Evolutionary conservation across 2,888 invertebrate species (phyloP).

Genomic region (Dynastes tityus): DNA sequence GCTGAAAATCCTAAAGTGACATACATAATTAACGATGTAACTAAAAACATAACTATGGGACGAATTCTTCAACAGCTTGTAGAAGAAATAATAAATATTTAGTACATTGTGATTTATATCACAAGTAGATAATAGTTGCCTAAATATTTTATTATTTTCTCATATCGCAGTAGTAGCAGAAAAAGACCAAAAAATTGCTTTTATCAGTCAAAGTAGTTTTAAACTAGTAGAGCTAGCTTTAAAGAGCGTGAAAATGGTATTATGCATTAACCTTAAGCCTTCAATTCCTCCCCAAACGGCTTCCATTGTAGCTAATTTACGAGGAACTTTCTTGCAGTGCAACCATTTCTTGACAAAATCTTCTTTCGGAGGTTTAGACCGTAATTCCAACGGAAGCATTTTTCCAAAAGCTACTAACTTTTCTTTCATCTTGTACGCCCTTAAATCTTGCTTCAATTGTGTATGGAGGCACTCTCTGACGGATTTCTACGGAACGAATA

Average conservation of each 20-base stretch:
- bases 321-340: conserved; percentile 73
- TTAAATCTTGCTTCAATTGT: conserved; percentile 54
- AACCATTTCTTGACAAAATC: conserved; percentile 74
- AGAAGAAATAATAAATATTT: too few relatives aligned
- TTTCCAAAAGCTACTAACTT: conserved; percentile 73
- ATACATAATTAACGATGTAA: too few relatives aligned
- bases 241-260: not conserved
- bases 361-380: conserved; percentile 73
- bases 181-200: too few relatives aligned
- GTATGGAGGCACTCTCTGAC: conserved; percentile 50
- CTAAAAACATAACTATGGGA: too few relatives aligned
- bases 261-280: conserved; percentile 71
- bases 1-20: too few relatives aligned
- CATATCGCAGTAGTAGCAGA: not conserved
- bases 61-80: too few relatives aligned
- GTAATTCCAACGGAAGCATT: conserved; percentile 71
- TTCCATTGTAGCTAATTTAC: conserved; percentile 76
- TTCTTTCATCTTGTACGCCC: conserved; percentile 60
- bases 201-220: too few relatives aligned
- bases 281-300: conserved; percentile 78
- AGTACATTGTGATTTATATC: too few relatives aligned
- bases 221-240: too few relatives aligned
- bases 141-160: not conserved
- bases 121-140: too few relatives aligned
- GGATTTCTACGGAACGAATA: conserved; percentile 52